Conservation (phyloP, 2,797 vertebrate genomes). For the Avahi laniger region DNA sequence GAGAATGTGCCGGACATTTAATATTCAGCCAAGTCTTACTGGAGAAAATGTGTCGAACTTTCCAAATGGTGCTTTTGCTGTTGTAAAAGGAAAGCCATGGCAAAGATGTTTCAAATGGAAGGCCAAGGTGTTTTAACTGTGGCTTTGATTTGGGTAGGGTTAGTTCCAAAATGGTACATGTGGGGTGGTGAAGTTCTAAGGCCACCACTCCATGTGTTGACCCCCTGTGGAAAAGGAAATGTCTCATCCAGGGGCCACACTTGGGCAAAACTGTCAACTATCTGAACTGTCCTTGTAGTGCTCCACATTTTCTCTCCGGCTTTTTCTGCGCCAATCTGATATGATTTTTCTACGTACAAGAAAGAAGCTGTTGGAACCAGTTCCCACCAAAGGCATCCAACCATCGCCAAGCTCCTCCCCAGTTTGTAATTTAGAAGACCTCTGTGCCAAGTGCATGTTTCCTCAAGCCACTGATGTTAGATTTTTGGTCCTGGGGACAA, state of each 20-base stretch:
- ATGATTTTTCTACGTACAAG: background rate
- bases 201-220: accelerated
- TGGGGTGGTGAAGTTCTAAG: background rate
- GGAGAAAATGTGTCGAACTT: background rate
- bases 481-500: background rate
- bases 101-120: background rate
- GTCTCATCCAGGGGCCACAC: accelerated
- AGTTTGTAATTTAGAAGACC: background rate
- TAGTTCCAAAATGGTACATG: background rate
- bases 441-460: background rate
- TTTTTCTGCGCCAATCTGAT: background rate
- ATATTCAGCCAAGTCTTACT: background rate
- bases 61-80: background rate
- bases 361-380: background rate
- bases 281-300: background rate
- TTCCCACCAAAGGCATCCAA: background rate
- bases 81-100: background rate
- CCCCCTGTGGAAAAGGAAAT: background rate
- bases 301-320: background rate
- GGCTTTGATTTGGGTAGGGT: background rate
- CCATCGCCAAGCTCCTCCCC: background rate
- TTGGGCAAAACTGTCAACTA: background rate
- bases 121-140: background rate
- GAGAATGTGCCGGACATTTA: background rate
- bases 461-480: background rate